These are phyloP conservation scores for Epistrophe grossulariae DNA, from an alignment of 2,888 invertebrate genomes.

Conservation along the genomic window DNA sequence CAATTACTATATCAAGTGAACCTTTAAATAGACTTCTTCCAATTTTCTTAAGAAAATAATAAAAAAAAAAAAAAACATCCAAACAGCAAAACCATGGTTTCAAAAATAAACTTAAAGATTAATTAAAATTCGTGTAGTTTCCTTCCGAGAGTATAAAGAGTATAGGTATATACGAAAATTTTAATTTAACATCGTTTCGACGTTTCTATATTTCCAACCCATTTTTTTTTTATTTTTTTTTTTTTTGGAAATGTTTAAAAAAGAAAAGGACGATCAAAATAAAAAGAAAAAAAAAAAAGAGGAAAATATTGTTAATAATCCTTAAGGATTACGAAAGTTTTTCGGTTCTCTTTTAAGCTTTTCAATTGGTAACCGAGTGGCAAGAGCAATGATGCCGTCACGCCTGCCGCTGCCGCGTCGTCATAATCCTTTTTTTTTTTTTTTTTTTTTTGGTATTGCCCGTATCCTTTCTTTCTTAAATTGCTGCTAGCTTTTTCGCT, in stretches of 20 bases:
- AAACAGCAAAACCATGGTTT: background rate
- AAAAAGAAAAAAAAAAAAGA: slow-evolving; percentile 3
- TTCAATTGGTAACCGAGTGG: slow-evolving; percentile 38
- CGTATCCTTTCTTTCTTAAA: slow-evolving; percentile 5
- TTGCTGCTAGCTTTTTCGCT: slow-evolving; percentile 59
- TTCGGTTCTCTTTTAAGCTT: slow-evolving; percentile 48
- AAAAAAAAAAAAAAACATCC: background rate
- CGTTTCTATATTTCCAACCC: background rate
- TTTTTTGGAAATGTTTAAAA: slow-evolving; percentile 15
- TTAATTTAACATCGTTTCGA: slow-evolving; percentile 30
- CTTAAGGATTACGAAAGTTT: slow-evolving; percentile 73
- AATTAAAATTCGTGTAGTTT: slow-evolving; percentile 45
- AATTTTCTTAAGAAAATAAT: background rate
- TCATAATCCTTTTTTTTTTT: slow-evolving; percentile 60
- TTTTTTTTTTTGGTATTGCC: slow-evolving; percentile 1
- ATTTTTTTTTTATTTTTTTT: background rate
- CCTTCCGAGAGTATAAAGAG: slow-evolving; percentile 15
- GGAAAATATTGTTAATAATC: slow-evolving; percentile 65
- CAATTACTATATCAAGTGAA: slow-evolving; percentile 36
- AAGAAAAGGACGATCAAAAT: slow-evolving; percentile 3
- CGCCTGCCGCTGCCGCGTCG: background rate
- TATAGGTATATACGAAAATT: background rate
- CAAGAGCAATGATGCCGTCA: slow-evolving; percentile 3
- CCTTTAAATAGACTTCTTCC: slow-evolving; percentile 24
- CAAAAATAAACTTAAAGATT: slow-evolving; percentile 28